These are phyloP conservation scores for Scartelaos histophorus DNA, from an alignment of 2,113 vertebrate species.

Conservation along the genomic window DNA sequence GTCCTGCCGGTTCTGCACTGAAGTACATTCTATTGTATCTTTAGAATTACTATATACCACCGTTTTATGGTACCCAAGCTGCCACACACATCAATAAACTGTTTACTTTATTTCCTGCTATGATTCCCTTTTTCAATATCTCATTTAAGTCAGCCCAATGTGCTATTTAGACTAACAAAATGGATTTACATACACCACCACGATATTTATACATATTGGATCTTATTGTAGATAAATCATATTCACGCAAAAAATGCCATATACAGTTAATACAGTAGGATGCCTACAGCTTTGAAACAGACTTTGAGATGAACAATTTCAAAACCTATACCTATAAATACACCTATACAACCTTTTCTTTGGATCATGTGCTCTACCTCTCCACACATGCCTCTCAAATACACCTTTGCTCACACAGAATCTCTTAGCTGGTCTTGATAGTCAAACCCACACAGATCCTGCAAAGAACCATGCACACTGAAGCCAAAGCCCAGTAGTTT, in stretches of 20 bases:
- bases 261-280: neutral
- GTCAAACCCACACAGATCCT: slow-evolving; percentile 41
- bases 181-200: neutral
- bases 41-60: slow-evolving; percentile 38
- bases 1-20: slow-evolving; percentile 12
- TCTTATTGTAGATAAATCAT: neutral
- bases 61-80: slow-evolving; percentile 36
- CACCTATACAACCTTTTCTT: slow-evolving; percentile 2
- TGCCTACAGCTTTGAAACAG: neutral
- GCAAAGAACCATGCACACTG: slow-evolving; percentile 48
- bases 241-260: neutral
- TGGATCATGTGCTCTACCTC: neutral
- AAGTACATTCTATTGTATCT: slow-evolving; percentile 42
- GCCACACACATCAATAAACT: neutral
- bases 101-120: neutral
- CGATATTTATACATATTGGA: neutral
- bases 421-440: slow-evolving; percentile 50
- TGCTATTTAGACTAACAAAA: neutral
- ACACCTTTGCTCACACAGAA: slow-evolving; percentile 45
- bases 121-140: neutral
- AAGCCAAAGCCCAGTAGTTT: slow-evolving; percentile 60
- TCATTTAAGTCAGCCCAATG: neutral
- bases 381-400: slow-evolving; percentile 25
- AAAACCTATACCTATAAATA: neutral
- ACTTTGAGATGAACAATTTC: neutral